Conservation (phyloP, 2,113 vertebrate genomes). For the Nansenia antarctica region DNA sequence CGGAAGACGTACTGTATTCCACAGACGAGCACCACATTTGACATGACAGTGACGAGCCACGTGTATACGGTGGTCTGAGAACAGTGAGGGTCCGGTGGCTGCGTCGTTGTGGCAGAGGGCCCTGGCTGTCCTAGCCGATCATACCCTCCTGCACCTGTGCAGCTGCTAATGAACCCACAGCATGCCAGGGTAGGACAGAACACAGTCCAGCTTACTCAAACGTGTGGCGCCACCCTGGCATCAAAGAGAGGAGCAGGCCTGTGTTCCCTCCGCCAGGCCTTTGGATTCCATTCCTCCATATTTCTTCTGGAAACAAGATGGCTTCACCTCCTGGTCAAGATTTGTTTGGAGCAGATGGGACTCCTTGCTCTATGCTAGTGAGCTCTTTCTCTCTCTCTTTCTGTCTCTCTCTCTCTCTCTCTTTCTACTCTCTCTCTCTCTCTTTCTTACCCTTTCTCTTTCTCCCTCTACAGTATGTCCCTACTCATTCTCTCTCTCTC, state of each 20-base stretch:
- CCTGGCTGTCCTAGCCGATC: constrained; percentile 30
- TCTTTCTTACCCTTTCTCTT: too few relatives aligned
- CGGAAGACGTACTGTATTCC: constrained; percentile 39
- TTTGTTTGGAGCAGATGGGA: too few relatives aligned
- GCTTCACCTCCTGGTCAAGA: too few relatives aligned
- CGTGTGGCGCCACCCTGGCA: too few relatives aligned
- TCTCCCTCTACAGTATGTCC: too few relatives aligned
- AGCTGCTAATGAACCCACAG: constrained; percentile 24
- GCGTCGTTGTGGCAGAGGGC: constrained; percentile 2
- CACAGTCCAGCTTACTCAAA: constrained; percentile 24
- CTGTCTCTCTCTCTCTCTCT: too few relatives aligned
- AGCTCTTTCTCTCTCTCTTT: too few relatives aligned
- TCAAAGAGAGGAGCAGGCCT: too few relatives aligned
- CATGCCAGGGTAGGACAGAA: constrained; percentile 18
- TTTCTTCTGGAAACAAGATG: background rate
- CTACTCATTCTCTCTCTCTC: too few relatives aligned
- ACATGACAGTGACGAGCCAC: constrained; percentile 54
- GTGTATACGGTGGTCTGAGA: constrained; percentile 34
- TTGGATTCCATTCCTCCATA: background rate
- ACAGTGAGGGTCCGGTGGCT: constrained; percentile 11
- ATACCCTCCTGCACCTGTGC: constrained; percentile 30
- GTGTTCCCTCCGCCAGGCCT: background rate
- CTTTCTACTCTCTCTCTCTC: too few relatives aligned
- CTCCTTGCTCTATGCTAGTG: too few relatives aligned
- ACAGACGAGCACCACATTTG: constrained; percentile 64